Evolutionary conservation across 2,797 vertebrate genomes (phyloP).

Genomic region (Salmo trutta): DNA sequence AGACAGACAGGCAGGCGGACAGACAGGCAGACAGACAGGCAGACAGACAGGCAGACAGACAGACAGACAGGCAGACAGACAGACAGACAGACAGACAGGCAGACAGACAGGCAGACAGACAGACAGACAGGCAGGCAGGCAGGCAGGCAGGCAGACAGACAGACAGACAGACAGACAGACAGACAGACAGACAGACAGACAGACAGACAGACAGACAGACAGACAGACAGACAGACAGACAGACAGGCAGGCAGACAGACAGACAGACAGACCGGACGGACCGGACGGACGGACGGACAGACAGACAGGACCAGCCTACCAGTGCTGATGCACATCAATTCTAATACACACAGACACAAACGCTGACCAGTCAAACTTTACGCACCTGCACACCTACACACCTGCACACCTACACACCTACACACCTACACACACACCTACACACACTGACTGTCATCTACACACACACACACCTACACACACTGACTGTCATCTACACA

Average conservation of each 20-base stretch:
- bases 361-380: background rate
- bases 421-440: background rate
- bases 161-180: too few relatives aligned
- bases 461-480: background rate
- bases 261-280: too few relatives aligned
- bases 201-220: too few relatives aligned
- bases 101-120: background rate
- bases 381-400: background rate
- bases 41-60: background rate
- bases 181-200: too few relatives aligned
- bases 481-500: background rate
- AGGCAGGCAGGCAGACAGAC: background rate
- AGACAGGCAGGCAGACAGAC: background rate
- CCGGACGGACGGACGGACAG: too few relatives aligned
- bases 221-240: too few relatives aligned
- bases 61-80: too few relatives aligned
- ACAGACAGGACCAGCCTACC: background rate
- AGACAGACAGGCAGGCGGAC: too few relatives aligned
- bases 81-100: too few relatives aligned
- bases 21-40: background rate
- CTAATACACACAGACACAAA: constrained; percentile 4
- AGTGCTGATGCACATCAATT: background rate
- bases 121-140: background rate
- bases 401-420: background rate
- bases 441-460: background rate